Evolutionary conservation across 2,113 vertebrate species (phyloP).

Genomic region (Thamnophis sirtalis): DNA sequence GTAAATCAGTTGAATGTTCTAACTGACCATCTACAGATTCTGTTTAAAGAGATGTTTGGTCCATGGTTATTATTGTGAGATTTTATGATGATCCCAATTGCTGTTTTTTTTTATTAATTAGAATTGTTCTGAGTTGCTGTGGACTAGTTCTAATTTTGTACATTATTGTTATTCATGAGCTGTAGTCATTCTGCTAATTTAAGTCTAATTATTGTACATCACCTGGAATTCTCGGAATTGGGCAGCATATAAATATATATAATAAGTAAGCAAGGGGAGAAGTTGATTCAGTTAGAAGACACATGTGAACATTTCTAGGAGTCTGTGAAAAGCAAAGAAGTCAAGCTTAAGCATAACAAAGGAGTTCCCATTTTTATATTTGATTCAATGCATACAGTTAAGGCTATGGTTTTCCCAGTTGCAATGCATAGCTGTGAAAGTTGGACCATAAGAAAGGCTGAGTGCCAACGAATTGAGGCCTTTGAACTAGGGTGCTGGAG

Average conservation of each 20-base stretch:
- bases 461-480: too few relatives aligned
- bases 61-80: neutral
- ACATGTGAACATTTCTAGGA: neutral
- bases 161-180: neutral
- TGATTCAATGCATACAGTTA: neutral
- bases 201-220: neutral
- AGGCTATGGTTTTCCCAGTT: too few relatives aligned
- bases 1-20: neutral
- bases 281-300: neutral
- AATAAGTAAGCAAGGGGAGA: neutral
- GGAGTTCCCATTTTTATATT: neutral
- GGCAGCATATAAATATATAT: neutral
- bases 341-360: neutral
- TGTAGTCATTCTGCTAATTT: neutral
- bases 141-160: neutral
- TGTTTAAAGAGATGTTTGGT: neutral
- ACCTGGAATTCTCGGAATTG: neutral
- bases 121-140: neutral
- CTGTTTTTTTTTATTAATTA: neutral
- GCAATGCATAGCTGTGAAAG: too few relatives aligned
- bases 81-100: neutral
- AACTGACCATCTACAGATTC: neutral
- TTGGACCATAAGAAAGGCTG: too few relatives aligned
- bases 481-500: too few relatives aligned
- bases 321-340: neutral